These are phyloP conservation scores for Drosophila greeni DNA, from an alignment of 2,888 invertebrate species.

Conservation along the genomic window DNA sequence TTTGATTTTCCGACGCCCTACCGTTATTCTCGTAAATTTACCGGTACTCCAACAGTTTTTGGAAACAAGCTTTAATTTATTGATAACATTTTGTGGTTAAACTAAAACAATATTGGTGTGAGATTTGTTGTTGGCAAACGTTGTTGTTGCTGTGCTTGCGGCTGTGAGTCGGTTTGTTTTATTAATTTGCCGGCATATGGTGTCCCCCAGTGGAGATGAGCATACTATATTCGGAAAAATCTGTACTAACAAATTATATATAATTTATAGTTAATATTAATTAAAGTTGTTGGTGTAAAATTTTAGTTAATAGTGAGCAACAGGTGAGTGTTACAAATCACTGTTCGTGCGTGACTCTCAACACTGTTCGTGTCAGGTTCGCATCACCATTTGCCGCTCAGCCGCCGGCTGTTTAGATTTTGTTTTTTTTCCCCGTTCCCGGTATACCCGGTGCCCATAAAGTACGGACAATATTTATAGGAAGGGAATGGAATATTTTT, in stretches of 20 bases:
- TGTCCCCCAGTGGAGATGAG: slow-evolving; percentile 26
- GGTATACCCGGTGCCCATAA: background rate
- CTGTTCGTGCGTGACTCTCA: background rate
- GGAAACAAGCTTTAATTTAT: background rate
- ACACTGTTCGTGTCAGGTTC: slow-evolving; percentile 11
- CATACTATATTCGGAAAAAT: background rate
- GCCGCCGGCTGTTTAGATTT: slow-evolving; percentile 3
- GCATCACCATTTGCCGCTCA: background rate
- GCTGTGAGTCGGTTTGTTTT: slow-evolving; percentile 15
- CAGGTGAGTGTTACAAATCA: slow-evolving; percentile 8
- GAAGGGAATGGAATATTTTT: slow-evolving; percentile 18
- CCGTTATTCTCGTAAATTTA: slow-evolving; percentile 18
- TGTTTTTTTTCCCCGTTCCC: too few relatives aligned
- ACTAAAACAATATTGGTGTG: slow-evolving; percentile 15
- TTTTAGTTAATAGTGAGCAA: slow-evolving; percentile 9
- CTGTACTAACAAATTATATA: background rate
- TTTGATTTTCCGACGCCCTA: background rate
- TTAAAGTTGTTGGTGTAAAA: background rate
- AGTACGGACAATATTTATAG: slow-evolving; percentile 2
- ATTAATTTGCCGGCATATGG: slow-evolving; percentile 64
- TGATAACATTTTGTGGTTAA: slow-evolving; percentile 44
- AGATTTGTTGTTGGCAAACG: slow-evolving; percentile 1
- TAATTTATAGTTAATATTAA: too few relatives aligned
- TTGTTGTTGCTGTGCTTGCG: slow-evolving; percentile 18
- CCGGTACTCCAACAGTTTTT: slow-evolving; percentile 11